phyloP scores from a whole-genome alignment of 2,888 invertebrate genomes.

The Drosophila borealis region DNA sequence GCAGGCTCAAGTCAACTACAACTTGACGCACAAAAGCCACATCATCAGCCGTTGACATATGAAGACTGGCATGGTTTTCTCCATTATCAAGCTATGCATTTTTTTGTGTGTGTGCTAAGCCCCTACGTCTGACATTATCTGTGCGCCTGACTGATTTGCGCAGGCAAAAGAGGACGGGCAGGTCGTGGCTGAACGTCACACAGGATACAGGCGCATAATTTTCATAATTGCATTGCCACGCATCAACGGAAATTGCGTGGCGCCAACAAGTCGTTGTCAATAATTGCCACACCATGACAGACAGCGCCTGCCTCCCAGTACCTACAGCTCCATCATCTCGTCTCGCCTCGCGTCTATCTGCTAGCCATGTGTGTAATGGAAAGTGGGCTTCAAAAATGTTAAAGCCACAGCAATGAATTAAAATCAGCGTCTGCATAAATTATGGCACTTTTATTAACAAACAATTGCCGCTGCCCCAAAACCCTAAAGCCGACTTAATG shows the following conservation, averaged over 20 bases:
- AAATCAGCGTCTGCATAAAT: conserved; percentile 63
- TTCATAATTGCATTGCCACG: conserved; percentile 72
- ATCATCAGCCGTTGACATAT: conserved; percentile 52
- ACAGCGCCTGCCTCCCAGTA: neutral
- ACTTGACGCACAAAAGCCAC: conserved; percentile 56
- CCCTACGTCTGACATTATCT: conserved; percentile 54
- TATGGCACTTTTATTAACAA: conserved; percentile 65
- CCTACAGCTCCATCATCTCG: conserved; percentile 1
- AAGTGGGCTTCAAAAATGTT: conserved; percentile 39
- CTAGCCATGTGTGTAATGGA: conserved; percentile 35
- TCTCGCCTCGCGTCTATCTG: neutral
- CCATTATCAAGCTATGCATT: conserved; percentile 25
- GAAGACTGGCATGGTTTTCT: conserved; percentile 27
- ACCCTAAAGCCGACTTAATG: conserved; percentile 45
- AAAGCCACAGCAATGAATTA: conserved; percentile 65
- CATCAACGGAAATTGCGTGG: conserved; percentile 68
- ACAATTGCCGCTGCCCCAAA: conserved; percentile 36
- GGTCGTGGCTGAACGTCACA: conserved; percentile 1
- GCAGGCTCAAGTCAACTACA: conserved; percentile 52
- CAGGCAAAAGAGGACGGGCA: conserved; percentile 3
- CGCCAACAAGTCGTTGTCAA: conserved; percentile 71
- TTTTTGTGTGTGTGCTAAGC: conserved; percentile 27
- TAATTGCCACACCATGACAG: conserved; percentile 54
- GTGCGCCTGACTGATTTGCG: conserved; percentile 54
- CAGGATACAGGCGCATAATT: conserved; percentile 47